Conservation (phyloP, 1,140 invertebrate genomes). For the Pomacea maculata region DNA sequence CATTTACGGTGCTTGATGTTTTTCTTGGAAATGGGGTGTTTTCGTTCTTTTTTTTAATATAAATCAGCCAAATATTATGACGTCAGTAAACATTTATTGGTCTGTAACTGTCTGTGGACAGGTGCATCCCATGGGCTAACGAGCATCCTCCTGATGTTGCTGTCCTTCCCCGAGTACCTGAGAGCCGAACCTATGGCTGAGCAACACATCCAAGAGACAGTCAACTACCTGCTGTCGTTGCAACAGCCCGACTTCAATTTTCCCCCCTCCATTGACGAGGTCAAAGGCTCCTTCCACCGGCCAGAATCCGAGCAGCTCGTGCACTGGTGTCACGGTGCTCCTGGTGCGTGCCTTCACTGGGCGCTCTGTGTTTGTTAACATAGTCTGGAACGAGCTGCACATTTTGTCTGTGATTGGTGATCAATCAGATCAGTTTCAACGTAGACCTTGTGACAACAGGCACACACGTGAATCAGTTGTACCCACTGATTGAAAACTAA, state of each 20-base stretch:
- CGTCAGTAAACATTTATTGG: too few relatives aligned
- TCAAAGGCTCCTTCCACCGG: slow-evolving; percentile 63
- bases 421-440: background rate
- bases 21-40: too few relatives aligned
- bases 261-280: slow-evolving; percentile 79
- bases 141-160: slow-evolving; percentile 71
- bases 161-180: slow-evolving; percentile 75
- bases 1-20: too few relatives aligned
- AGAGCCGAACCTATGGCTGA: slow-evolving; percentile 68
- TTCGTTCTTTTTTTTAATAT: too few relatives aligned
- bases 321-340: slow-evolving; percentile 90
- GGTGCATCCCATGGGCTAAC: slow-evolving; percentile 83
- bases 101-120: slow-evolving; percentile 29
- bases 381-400: background rate
- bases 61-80: too few relatives aligned
- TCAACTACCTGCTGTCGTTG: slow-evolving; percentile 73
- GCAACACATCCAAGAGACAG: slow-evolving; percentile 68
- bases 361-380: background rate
- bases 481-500: too few relatives aligned
- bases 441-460: background rate
- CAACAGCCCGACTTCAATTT: slow-evolving; percentile 80
- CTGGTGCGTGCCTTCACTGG: slow-evolving; percentile 64
- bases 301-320: slow-evolving; percentile 73
- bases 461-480: too few relatives aligned
- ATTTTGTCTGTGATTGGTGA: background rate